Evolutionary conservation across 2,113 vertebrate species (phyloP).

Genomic region (Garra rufa): DNA sequence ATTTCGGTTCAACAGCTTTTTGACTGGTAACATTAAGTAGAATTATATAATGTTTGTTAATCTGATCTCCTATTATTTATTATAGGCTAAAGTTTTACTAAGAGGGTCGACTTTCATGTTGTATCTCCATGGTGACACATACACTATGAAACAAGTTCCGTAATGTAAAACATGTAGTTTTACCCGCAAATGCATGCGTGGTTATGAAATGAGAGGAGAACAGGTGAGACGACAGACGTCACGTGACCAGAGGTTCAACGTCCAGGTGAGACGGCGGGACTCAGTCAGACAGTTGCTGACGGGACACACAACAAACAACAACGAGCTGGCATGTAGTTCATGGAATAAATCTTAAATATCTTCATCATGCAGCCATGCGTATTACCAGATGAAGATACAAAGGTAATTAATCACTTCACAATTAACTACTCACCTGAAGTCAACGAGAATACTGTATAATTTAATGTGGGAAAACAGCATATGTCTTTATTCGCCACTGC

Average conservation of each 20-base stretch:
- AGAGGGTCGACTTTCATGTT: neutral
- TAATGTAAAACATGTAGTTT: neutral
- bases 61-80: neutral
- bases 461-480: neutral
- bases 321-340: conserved; percentile 26
- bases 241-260: neutral
- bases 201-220: neutral
- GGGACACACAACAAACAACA: neutral
- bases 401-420: neutral
- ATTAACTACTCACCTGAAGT: neutral
- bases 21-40: too few species aligned
- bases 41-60: neutral
- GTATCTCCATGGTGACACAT: neutral
- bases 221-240: neutral
- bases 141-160: neutral
- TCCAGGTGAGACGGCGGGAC: conserved; percentile 2
- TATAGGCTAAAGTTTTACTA: neutral
- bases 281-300: neutral
- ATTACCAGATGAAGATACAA: neutral
- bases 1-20: too few species aligned
- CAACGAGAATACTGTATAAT: neutral
- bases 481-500: neutral
- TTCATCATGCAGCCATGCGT: neutral
- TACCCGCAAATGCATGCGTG: neutral
- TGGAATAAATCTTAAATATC: neutral